Evolutionary conservation across 2,797 vertebrate genomes (phyloP), one percentile per base, ranked within the genome.

Genomic region (Hoplostethus atlanticus): DNA sequence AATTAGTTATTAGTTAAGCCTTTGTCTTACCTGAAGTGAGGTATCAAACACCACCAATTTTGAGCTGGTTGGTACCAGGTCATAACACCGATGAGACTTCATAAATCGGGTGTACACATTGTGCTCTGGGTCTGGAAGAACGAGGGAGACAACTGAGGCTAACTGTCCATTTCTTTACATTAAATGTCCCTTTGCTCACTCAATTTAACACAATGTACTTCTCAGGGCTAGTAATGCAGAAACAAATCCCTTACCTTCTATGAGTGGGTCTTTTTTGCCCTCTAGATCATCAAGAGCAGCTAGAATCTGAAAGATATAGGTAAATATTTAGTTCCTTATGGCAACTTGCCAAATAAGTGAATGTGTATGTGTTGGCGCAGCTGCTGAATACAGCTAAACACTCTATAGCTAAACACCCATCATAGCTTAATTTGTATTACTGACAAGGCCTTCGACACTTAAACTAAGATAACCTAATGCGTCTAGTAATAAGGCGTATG

Each of bases 11-110:
- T n/a, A 2, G 36, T 28, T 28, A 66, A 57, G 11, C 0, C 53
- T 68, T 21, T 61, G 15, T 68, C 80, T 89, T 79, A 98, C 98
- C 96, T 99, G 97, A 58, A 99, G 93, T 38, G 98, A 99, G 0
- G 97, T 99, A 86, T 99, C 98, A 75, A 99, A 99, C 17, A 99
- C 98, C 16, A 99, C 98, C 71, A 99, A 87, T 86, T 99, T 99
- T 84, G 98, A 99, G 88, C 98, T 99, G 68, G 98, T 99, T 46
- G 98, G 98, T 78, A 99, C 97, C 8, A 99, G 95, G 89, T 99
- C 98, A 59, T 99, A 99, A 91, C 98, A 99, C 60, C 96, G 95
- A 81, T 98, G 98, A 13, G 97, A 97, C 88, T 97, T 98, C 98
- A 99, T 99, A 85, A 99, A 99, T 82, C 94, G 83, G 1, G 96